Evolutionary conservation across 2,797 vertebrate genomes (phyloP).

Genomic region (Crotalus adamanteus): DNA sequence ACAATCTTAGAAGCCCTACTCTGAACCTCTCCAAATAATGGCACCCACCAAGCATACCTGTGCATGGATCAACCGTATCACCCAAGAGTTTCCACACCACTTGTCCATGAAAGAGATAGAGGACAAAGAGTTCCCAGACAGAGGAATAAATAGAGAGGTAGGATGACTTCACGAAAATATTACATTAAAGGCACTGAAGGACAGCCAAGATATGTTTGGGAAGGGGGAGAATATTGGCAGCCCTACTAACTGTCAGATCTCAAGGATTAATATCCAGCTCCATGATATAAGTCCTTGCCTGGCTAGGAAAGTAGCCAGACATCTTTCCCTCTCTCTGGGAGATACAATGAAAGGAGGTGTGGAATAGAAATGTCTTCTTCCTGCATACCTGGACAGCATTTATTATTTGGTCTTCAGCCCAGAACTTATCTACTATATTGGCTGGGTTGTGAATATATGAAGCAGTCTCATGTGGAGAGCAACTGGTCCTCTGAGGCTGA

Average conservation of each 20-base stretch:
- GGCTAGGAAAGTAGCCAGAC: neutral
- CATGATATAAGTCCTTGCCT: neutral
- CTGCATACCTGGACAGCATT: neutral
- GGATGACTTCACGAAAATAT: neutral
- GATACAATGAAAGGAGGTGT: neutral
- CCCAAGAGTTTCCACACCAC: neutral
- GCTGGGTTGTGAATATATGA: neutral
- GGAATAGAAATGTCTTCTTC: neutral
- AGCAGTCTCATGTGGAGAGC: neutral
- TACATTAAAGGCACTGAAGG: neutral
- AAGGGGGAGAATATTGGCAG: neutral
- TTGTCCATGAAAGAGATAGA: neutral
- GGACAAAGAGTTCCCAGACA: neutral
- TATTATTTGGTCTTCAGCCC: neutral
- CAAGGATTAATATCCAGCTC: neutral
- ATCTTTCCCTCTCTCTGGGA: neutral
- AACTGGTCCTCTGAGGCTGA: neutral
- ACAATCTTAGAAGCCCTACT: neutral
- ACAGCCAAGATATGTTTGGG: neutral
- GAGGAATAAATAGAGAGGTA: neutral
- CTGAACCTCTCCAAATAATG: neutral
- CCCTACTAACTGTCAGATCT: neutral
- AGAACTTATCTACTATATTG: neutral
- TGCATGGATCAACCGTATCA: neutral
- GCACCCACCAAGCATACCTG: neutral